Base-by-base conservation (phyloP, 2,888 invertebrate genomes). In the Metallyticus violacea region DNA sequence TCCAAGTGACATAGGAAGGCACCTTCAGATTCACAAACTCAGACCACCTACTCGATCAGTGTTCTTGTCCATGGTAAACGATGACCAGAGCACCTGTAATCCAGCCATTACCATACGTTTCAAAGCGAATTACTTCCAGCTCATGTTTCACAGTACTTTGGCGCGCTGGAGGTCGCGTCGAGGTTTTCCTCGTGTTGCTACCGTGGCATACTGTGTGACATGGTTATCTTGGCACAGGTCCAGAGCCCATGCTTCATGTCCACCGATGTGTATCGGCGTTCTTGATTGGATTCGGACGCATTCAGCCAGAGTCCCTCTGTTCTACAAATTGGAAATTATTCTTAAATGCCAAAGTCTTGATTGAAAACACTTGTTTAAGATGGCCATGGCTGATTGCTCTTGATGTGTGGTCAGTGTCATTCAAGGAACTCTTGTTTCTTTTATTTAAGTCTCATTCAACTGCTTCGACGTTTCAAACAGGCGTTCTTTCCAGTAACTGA, bases 241-340 rank as follows among this genome's bases (percentile, higher is more conserved):
- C 27, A 80, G 29, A 4, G 26, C 28, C 28, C 27, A 27, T 80
- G 79, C 79, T 15, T 28, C 79, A 62, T 40, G 40, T 80, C 27
- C 29, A 28, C 28, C 22, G 81, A 81, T 81, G 30, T 25, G 29
- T 28, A 81, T 81, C 81, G 81, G 40, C 26, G 9, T 15, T n/a
- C 81, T 81, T 81, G 81, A 81, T 30, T 81, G 81, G 81, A n/a
- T 7, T 25, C 30, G 28, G 81, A 81, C 81, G 29, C 30, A 81
- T 81, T 25, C 40, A 26, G 25, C 29, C 29, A 83, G 77, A 27
- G 27, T 28, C 77, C 83, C 77, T 77, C 77, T 83, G 83, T 83
- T 83, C 83, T 83, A 83, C 83, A 83, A 83, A 83, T 83, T 77
- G 83, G 83, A 77, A 83, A 83, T 83, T 83, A 83, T 83, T 83